phyloP scores from a whole-genome alignment of 2,888 invertebrate species.

The Eupsilia transversa region DNA sequence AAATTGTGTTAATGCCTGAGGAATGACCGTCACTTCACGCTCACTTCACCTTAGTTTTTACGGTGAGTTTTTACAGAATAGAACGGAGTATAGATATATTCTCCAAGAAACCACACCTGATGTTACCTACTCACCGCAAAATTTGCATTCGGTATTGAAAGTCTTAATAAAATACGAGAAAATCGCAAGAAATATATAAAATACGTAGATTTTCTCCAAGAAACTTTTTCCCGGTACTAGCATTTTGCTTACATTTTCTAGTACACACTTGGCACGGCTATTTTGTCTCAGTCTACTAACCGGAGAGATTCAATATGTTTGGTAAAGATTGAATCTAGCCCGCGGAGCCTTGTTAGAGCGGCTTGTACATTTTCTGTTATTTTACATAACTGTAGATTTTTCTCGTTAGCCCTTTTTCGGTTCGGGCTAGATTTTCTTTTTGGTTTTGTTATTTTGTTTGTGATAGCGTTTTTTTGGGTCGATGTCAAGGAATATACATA shows the following conservation, averaged over 20 bases:
- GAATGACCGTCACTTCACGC: no score
- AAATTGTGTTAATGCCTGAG: no score
- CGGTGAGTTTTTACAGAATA: no score
- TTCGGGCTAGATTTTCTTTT: conserved; percentile 8
- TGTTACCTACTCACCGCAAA: conserved; percentile 20
- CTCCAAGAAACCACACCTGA: conserved; percentile 63
- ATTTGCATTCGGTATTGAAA: conserved; percentile 45
- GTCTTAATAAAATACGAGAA: conserved; percentile 35
- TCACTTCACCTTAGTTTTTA: no score
- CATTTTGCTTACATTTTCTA: conserved; percentile 50
- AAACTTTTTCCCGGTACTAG: conserved; percentile 14
- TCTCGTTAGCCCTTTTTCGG: conserved; percentile 37
- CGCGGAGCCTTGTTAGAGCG: conserved; percentile 47
- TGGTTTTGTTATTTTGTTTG: conserved; percentile 9
- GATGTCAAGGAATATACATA: background rate
- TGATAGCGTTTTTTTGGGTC: conserved; percentile 13
- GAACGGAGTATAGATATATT: background rate
- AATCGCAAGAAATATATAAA: conserved; percentile 13
- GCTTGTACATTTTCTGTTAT: conserved; percentile 43
- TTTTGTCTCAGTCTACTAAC: conserved; percentile 56
- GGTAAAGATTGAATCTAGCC: conserved; percentile 60
- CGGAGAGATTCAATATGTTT: conserved; percentile 58
- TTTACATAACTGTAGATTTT: conserved; percentile 44
- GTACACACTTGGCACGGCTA: conserved; percentile 40
- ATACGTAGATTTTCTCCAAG: conserved; percentile 36